These are phyloP conservation scores for Periophthalmus magnuspinnatus DNA, from an alignment of 2,797 vertebrate species.

Conservation along the genomic window DNA sequence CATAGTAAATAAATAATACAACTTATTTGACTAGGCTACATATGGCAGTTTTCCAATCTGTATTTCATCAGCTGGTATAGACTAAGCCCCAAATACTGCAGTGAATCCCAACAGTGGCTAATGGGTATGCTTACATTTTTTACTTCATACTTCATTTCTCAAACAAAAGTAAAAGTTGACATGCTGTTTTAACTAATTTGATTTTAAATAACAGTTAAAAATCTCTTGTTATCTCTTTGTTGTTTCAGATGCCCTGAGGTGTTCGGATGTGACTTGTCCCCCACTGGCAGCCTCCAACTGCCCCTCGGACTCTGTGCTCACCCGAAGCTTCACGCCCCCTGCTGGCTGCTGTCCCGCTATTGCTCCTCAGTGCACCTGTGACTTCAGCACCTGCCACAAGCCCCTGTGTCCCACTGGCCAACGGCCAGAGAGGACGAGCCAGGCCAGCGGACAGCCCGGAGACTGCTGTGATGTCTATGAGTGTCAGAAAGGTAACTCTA, in stretches of 20 bases:
- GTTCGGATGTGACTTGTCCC: constrained; percentile 71
- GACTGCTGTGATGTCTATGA: constrained; percentile 79
- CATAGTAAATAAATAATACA: background rate
- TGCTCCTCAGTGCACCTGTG: constrained; percentile 74
- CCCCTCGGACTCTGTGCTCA: constrained; percentile 74
- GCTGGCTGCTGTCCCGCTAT: constrained; percentile 76
- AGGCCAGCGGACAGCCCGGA: constrained; percentile 74
- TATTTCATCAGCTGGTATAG: background rate
- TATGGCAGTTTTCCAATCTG: background rate
- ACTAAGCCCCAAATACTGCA: background rate
- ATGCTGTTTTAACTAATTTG: background rate
- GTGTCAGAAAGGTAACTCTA: constrained; percentile 79
- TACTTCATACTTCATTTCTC: background rate
- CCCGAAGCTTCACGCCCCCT: constrained; percentile 73
- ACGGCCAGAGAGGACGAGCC: constrained; percentile 51
- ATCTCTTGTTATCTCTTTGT: background rate
- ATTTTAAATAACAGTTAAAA: constrained; percentile 1
- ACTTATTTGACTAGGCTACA: background rate
- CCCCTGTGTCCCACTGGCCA: constrained; percentile 70
- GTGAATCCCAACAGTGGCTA: background rate
- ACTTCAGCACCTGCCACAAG: constrained; percentile 64
- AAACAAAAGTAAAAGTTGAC: background rate
- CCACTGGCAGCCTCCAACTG: constrained; percentile 64
- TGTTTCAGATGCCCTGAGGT: constrained; percentile 74
- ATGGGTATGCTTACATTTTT: background rate